Percentiles rank a stretch among this genome's conserved stretches.
These are phyloP conservation scores for Meteorus sp. DNA, from an alignment of 1,140 invertebrate species.

Conservation along the genomic window DNA sequence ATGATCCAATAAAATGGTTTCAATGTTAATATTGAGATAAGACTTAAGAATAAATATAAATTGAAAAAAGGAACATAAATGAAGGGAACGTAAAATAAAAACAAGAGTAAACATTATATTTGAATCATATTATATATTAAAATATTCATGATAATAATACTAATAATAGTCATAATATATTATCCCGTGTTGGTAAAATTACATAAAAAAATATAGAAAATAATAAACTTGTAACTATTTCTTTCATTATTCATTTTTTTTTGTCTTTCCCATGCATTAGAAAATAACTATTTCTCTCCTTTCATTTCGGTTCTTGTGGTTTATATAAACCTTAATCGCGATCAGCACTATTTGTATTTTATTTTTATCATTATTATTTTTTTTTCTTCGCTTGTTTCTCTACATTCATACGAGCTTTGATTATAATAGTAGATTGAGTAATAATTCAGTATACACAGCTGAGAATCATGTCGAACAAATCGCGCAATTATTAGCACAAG, in stretches of 20 bases:
- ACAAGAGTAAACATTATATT: constrained; percentile 49
- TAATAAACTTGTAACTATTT: constrained; percentile 53
- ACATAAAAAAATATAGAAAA: constrained; percentile 61
- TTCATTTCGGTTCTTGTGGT: constrained; percentile 1
- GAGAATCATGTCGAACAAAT: no score
- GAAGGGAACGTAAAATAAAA: constrained; percentile 46
- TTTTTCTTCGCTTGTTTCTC: constrained; percentile 18
- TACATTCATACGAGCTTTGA: no score
- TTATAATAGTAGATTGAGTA: no score
- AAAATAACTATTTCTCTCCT: constrained; percentile 24
- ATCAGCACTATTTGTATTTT: neutral
- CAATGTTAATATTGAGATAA: no score
- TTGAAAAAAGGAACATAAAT: constrained; percentile 39
- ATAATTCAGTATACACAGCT: no score
- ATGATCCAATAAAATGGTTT: no score
- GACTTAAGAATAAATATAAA: constrained; percentile 18
- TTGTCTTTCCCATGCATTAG: constrained; percentile 27
- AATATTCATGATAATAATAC: constrained; percentile 55
- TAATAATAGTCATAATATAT: constrained; percentile 53
- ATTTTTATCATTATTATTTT: neutral
- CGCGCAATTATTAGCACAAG: no score
- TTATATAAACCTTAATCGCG: no score
- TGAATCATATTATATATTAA: constrained; percentile 59
- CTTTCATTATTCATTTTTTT: constrained; percentile 27
- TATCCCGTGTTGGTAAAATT: constrained; percentile 57